Base-by-base conservation (phyloP, 1,140 invertebrate species). In the Tetramorium simillimum region DNA sequence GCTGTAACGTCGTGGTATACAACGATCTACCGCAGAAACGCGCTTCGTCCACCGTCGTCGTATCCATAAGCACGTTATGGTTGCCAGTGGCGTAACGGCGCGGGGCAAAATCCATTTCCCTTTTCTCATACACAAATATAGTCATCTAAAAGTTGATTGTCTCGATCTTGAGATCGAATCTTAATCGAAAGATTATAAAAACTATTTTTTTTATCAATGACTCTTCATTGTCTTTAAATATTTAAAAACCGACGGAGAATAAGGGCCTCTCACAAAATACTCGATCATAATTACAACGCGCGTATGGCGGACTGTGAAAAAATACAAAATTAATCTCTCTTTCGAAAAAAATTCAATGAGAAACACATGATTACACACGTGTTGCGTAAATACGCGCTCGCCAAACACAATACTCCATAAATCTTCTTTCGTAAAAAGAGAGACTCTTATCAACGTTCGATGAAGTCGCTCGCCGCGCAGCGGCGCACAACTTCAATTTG, bases 21-120 rank as follows among this genome's bases (percentile, higher is more conserved):
- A 46, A 87, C 60, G 86, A 87, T 70, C 85, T 65, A 87, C 53
- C 85, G 81, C 82, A 87, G 63, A 90, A 89, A 88, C 60, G 86
- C 70, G 65, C 63, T 69, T 65, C 77, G 72, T 81, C 72, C 75
- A 72, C 77, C 80, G 58, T 84, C 85, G 78, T 67, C 72, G 60
- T 86, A 78, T 89, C 70, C 89, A 88, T 90, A 85, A 85, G 86
- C 77, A 81, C 67, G 53, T 87, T 75, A 69, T 43, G 18, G 40
- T 46, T 0, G 10, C 16, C 90, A 91, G 33, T 89, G 89, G 89
- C 89, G 89, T 90, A 90, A 70, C 62, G n/a, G 24, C 9, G 12
- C 9, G 16, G n/a, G 43, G 28, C 43, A 5, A 37, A 37, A 67
- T 78, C 18, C 2, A 7, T 37, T 37, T 67, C 37, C 18, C 16